phyloP scores from a whole-genome alignment of 1,140 invertebrate genomes.

The Drosophila biarmipes region DNA sequence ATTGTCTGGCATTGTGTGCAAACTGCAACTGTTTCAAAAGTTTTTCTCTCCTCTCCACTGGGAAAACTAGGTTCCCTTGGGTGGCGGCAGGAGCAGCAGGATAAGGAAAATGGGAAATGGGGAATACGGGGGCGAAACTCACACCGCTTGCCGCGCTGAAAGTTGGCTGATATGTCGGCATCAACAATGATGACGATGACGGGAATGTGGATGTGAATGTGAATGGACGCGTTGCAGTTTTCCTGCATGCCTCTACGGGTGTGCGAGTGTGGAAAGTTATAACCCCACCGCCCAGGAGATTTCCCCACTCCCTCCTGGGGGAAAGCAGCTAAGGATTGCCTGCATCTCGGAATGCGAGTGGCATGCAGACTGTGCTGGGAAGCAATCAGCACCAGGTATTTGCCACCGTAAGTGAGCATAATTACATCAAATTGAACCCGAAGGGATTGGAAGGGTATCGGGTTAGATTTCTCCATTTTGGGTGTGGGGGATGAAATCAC shows the following conservation, averaged over 20 bases:
- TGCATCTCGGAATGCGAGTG: slow-evolving; percentile 24
- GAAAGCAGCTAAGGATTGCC: slow-evolving; percentile 13
- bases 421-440: slow-evolving; percentile 30
- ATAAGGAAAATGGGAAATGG: slow-evolving; percentile 7
- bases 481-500: neutral
- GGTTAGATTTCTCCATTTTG: slow-evolving; percentile 2
- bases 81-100: neutral
- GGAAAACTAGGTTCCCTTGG: slow-evolving; percentile 7
- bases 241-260: neutral
- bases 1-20: slow-evolving; percentile 65
- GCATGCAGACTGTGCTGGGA: slow-evolving; percentile 4
- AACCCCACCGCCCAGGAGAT: slow-evolving; percentile 9
- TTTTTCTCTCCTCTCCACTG: slow-evolving; percentile 30
- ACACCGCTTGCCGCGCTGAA: slow-evolving; percentile 58
- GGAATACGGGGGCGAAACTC: slow-evolving; percentile 26
- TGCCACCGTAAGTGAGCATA: slow-evolving; percentile 38
- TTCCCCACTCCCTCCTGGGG: neutral
- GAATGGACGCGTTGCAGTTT: slow-evolving; percentile 10
- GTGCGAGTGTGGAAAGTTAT: slow-evolving; percentile 15
- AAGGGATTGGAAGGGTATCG: neutral
- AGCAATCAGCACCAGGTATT: slow-evolving; percentile 16
- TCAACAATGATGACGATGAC: slow-evolving; percentile 53
- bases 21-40: slow-evolving; percentile 80
- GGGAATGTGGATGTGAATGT: slow-evolving; percentile 16
- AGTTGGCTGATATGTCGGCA: slow-evolving; percentile 71